Base-by-base conservation (phyloP, 37 sponge, comb jelly and placozoan genomes). In the Spongia lamella region DNA sequence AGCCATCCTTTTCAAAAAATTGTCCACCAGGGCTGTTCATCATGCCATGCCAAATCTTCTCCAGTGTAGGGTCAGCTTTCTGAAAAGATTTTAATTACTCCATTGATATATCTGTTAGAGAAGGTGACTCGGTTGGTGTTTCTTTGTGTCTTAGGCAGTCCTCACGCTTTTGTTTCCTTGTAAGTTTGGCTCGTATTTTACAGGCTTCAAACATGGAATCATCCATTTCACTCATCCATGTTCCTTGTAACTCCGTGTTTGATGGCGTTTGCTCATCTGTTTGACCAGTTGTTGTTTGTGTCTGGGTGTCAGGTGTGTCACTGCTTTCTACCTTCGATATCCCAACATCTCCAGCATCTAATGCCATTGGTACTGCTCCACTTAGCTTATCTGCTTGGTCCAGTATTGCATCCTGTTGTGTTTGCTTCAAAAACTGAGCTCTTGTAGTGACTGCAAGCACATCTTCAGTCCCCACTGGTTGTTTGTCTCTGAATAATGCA, bases 1-100 rank as follows among this genome's bases (percentile, higher is more conserved):
- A 19, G 5, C 63, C 63, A 7, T 63, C 63, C 7, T 35, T 24
- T 24, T 25, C 3, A 35, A 63, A 31, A 24, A 63, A 63, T 56
- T n/a, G n/a, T n/a, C n/a, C n/a, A n/a, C n/a, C n/a, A n/a, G n/a
- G n/a, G n/a, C n/a, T n/a, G 55, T 73, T 73, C 22, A 83, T 36
- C 61, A 83, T 37, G 1, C 83, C 83, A 43, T 75, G 68, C 0
- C n/a, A n/a, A n/a, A n/a, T n/a, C n/a, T n/a, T n/a, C n/a, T 9
- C 58, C 58, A 56, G 26, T 24, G 7, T 56, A 27, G 58, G 58
- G 26, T 56, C 58, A 24, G 58, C 7, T 27, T 27, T 56, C 26
- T 56, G 58, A 56, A 56, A 27, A 56, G 58, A 27, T 27, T 27
- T 27, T 7, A 56, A 56, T 27, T 27, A 24, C 5, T 56, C 58